Evolutionary conservation across 2,113 vertebrate genomes (phyloP).

Genomic region (Emydocephalus ijimae): DNA sequence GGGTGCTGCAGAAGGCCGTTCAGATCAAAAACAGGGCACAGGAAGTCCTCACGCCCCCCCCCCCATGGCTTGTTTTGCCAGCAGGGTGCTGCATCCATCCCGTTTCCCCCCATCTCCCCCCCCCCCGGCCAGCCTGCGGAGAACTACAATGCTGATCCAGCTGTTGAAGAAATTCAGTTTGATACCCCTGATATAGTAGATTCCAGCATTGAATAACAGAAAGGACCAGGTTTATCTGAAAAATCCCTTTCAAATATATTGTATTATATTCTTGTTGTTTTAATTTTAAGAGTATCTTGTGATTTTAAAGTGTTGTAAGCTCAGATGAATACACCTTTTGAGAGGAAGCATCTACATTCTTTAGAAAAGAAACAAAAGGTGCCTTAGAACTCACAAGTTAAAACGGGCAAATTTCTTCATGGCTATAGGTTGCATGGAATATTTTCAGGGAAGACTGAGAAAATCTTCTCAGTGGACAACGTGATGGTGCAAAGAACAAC

Average conservation of each 20-base stretch:
- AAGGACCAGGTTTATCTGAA: background rate
- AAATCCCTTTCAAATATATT: background rate
- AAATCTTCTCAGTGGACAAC: background rate
- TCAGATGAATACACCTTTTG: background rate
- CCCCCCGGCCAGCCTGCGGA: too few species aligned
- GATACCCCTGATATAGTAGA: background rate
- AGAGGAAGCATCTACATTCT: background rate
- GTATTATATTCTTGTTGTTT: background rate
- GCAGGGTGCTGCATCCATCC: too few species aligned
- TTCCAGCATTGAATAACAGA: background rate
- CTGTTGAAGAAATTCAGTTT: too few species aligned
- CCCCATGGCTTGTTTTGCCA: too few species aligned
- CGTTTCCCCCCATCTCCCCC: too few species aligned
- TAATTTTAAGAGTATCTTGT: background rate
- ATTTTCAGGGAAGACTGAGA: background rate
- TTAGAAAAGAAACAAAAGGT: background rate
- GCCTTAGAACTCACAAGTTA: background rate
- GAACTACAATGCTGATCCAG: too few species aligned
- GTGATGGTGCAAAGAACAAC: background rate
- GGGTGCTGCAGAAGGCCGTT: too few species aligned
- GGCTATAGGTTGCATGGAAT: background rate
- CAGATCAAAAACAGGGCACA: too few species aligned
- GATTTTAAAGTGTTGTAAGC: background rate
- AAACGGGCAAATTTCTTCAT: background rate
- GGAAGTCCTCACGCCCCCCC: too few species aligned